A percentile compares a stretch with the other conserved stretches of the same genome.
These are phyloP conservation scores for Neosilurus hyrtlii DNA, from an alignment of 2,797 vertebrate species.

Conservation along the genomic window DNA sequence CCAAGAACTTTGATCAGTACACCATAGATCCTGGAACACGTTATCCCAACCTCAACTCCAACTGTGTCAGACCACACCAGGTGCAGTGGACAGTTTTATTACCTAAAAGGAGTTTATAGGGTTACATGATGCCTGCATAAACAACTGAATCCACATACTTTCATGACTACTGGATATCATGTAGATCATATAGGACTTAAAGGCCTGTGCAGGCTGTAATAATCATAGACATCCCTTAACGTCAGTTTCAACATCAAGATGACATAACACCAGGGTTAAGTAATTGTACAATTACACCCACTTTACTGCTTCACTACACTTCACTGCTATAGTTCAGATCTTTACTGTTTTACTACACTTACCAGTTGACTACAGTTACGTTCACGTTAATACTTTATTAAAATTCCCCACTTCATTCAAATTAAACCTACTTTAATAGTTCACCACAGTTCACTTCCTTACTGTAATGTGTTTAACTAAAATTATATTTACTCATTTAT, in stretches of 20 bases:
- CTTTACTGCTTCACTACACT: not conserved
- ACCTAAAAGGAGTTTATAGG: not conserved
- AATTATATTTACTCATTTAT: no score
- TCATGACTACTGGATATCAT: not conserved
- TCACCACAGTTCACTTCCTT: no score
- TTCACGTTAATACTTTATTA: not conserved
- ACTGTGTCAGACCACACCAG: slow-evolving; percentile 87
- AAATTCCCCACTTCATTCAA: not conserved
- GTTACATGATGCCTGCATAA: not conserved
- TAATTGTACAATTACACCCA: not conserved
- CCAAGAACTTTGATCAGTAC: slow-evolving; percentile 96
- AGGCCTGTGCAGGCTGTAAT: not conserved
- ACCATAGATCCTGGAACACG: slow-evolving; percentile 90
- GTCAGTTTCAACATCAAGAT: not conserved
- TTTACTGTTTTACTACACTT: not conserved
- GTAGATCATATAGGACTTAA: not conserved
- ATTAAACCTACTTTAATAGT: not conserved
- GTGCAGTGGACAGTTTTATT: slow-evolving; percentile 63
- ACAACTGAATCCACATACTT: no score
- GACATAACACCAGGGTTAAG: not conserved
- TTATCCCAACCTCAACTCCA: slow-evolving; percentile 92
- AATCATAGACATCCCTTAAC: not conserved
- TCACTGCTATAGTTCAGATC: not conserved
- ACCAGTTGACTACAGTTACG: not conserved
- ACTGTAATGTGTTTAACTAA: no score